Base-by-base conservation (phyloP, 2,113 vertebrate species). In the Microtus pennsylvanicus region DNA sequence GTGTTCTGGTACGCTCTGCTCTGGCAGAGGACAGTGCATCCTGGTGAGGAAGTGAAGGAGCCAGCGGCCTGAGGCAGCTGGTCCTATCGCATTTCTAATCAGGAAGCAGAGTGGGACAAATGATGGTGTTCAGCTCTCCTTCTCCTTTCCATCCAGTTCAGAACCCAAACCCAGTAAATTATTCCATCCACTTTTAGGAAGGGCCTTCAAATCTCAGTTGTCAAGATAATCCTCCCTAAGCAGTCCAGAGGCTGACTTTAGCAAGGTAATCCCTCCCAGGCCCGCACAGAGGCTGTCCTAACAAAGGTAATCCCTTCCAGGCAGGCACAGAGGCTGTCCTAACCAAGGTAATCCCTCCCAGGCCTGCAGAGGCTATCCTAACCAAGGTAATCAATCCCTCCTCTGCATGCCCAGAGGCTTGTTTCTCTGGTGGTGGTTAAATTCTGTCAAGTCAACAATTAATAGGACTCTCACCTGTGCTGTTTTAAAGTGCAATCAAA, bases 401-500 rank as follows among this genome's bases (percentile, higher is more conserved):
- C 33, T 10, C 11, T 11, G 35, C 78, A n/a, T 14, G 78, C 5
- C 52, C 52, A 82, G 52, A 61, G 22, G 35, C 52, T 61, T 26
- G 6, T 5, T 65, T 85, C 58, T 30, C 42, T 85, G 24, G 26
- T 30, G 58, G 19, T 28, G 35, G 35, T 26, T 82, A 38, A 24
- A 4, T 38, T 83, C 22, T 16, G 24, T 83, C 22, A 63, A 63
- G 55, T 85, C n/a, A 42, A 65, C 38, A 30, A 42, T 42, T 17
- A 65, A 85, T 63, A 30, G 10, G 19, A 30, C 42, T 61, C 83
- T 50, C 65, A 74, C 58, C 61, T 30, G 8, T 67, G 8, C 74
- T 74, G 90, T 21, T 89, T 55, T 55, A 87, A 87, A 89, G 74
- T 85, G 28, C 77, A 95, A 58, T 69, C 35, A 72, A 94, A 90